phyloP scores from a whole-genome alignment of 1,140 invertebrate genomes.

The Scaptomyza graminum region DNA sequence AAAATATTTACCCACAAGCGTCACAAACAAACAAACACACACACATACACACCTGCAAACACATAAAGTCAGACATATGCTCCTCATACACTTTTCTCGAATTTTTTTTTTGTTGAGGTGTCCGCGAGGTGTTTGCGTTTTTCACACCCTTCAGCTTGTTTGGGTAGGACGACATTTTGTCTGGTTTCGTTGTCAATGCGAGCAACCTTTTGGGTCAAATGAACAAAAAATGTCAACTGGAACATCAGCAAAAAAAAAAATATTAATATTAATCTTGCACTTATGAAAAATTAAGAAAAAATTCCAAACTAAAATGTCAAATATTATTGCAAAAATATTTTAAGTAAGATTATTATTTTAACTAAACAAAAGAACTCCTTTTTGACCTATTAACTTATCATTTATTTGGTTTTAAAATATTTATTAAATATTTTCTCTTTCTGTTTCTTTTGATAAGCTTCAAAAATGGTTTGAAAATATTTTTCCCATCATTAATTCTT shows the following conservation, averaged over 20 bases:
- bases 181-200: constrained; percentile 36
- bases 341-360: no score
- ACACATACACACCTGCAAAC: constrained; percentile 9
- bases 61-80: constrained; percentile 28
- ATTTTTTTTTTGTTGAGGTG: constrained; percentile 43
- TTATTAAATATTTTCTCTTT: no score
- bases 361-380: no score
- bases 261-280: constrained; percentile 15
- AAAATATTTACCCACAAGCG: constrained; percentile 75
- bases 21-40: constrained; percentile 13
- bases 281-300: no score
- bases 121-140: constrained; percentile 58
- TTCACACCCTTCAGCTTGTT: constrained; percentile 43
- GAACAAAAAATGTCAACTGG: neutral
- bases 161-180: neutral
- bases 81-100: constrained; percentile 11
- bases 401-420: no score
- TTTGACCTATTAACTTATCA: no score
- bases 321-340: no score
- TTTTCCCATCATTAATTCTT: no score
- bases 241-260: constrained; percentile 16
- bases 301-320: no score
- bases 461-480: no score
- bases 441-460: no score
- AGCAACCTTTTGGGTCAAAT: neutral